Evolutionary conservation across 2,888 invertebrate genomes (phyloP).

Genomic region (Nipponacmea schrenckii): DNA sequence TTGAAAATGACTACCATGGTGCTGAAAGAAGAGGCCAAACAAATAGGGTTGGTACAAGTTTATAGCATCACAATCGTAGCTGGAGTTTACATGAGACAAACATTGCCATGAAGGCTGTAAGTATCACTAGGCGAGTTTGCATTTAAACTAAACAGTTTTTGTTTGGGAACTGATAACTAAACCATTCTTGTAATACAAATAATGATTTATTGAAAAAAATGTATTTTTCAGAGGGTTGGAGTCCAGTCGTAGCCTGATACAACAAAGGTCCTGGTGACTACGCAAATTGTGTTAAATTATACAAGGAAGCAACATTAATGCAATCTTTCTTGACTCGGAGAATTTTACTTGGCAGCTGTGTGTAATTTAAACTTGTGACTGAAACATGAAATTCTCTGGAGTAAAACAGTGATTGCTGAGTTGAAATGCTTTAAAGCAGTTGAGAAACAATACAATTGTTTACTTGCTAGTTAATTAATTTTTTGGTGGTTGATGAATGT

Average conservation of each 20-base stretch:
- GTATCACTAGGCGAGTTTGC: too few relatives aligned
- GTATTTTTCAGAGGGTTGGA: constrained; percentile 19
- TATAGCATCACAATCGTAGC: neutral
- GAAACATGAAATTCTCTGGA: constrained; percentile 1
- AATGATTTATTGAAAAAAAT: too few relatives aligned
- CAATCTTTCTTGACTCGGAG: neutral
- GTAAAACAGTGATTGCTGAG: neutral
- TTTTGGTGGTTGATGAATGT: neutral
- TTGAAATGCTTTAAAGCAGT: too few relatives aligned
- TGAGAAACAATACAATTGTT: too few relatives aligned
- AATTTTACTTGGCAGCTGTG: neutral
- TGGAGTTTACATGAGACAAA: too few relatives aligned
- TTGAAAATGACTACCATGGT: constrained; percentile 56
- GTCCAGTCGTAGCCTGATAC: constrained; percentile 17
- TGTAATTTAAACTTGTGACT: neutral
- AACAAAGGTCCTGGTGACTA: constrained; percentile 16
- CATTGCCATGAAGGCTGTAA: too few relatives aligned
- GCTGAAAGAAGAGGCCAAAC: constrained; percentile 32
- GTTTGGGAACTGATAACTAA: too few relatives aligned
- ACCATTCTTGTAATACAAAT: too few relatives aligned
- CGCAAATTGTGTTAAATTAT: neutral
- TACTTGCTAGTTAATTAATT: too few relatives aligned
- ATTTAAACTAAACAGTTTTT: too few relatives aligned
- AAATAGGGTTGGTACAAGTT: constrained; percentile 31
- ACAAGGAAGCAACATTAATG: neutral